A percentile compares a stretch with the other conserved stretches of the same genome.
These are phyloP conservation scores for Drosophila tsacasi DNA, from an alignment of 1,140 invertebrate species.

Conservation along the genomic window DNA sequence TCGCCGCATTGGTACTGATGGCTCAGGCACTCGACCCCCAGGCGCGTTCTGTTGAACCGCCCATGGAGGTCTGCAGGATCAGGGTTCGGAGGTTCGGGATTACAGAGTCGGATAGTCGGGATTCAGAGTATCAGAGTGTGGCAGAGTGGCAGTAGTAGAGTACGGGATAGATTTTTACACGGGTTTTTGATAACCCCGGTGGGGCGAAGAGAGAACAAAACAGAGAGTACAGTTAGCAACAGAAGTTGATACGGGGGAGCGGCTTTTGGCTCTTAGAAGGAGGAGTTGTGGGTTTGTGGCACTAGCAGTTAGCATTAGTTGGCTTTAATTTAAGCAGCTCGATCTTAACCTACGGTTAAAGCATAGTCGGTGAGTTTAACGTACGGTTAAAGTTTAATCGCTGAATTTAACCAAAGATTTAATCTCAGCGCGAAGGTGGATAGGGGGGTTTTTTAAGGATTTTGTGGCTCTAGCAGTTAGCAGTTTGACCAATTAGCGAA, in stretches of 20 bases:
- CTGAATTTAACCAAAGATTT: constrained; percentile 1
- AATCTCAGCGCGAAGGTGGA: neutral
- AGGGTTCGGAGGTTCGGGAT: constrained; percentile 1
- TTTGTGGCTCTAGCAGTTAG: constrained; percentile 10
- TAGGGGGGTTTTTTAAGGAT: no score
- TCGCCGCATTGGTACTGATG: constrained; percentile 88
- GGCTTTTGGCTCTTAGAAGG: neutral
- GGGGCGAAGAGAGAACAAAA: constrained; percentile 51
- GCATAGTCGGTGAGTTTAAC: neutral
- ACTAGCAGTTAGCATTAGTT: constrained; percentile 13
- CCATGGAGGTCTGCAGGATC: constrained; percentile 65
- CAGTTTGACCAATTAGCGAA: constrained; percentile 34
- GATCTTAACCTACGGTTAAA: constrained; percentile 3
- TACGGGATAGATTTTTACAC: constrained; percentile 34
- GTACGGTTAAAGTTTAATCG: neutral
- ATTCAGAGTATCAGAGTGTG: constrained; percentile 30
- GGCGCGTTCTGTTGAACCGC: constrained; percentile 75
- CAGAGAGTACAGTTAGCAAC: constrained; percentile 66
- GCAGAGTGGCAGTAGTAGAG: constrained; percentile 3
- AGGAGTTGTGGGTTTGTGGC: neutral
- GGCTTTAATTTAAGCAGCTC: no score
- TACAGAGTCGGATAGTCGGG: constrained; percentile 27
- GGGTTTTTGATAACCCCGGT: constrained; percentile 8
- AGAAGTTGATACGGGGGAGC: constrained; percentile 14
- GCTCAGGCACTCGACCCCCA: constrained; percentile 69